phyloP scores from a whole-genome alignment of 2,797 vertebrate species.

The Mionectes olivaceus region DNA sequence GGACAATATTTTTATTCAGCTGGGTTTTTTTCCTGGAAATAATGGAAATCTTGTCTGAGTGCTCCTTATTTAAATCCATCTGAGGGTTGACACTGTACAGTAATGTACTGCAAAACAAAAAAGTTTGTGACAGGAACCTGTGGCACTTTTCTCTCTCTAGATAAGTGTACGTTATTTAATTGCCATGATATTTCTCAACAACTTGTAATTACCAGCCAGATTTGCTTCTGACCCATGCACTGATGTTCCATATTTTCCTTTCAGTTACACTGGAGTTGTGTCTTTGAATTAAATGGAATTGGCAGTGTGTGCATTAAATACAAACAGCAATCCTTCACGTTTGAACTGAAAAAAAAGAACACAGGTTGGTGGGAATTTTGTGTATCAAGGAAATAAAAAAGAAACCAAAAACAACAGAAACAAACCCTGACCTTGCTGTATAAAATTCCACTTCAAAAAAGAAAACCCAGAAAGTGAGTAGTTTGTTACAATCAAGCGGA shows the following conservation, averaged over 20 bases:
- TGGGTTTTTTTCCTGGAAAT: neutral
- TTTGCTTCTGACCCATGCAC: neutral
- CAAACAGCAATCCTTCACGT: neutral
- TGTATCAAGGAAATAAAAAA: neutral
- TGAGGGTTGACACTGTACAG: neutral
- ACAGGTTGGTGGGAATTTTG: constrained; percentile 34
- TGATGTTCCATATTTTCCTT: neutral
- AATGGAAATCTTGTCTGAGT: neutral
- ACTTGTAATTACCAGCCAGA: neutral
- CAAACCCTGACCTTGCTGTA: neutral
- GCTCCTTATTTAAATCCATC: neutral
- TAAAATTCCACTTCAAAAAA: constrained; percentile 65
- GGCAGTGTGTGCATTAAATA: neutral
- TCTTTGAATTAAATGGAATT: neutral
- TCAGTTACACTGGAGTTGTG: neutral
- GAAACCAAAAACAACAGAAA: no score
- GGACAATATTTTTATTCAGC: neutral
- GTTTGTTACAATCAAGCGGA: constrained; percentile 63
- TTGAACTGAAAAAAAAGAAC: neutral
- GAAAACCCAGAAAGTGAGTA: constrained; percentile 51
- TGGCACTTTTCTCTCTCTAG: neutral
- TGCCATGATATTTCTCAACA: neutral
- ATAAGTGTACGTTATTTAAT: neutral
- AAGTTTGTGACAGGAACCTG: neutral
- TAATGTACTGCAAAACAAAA: neutral